Base-by-base conservation (phyloP, 1,140 invertebrate species). In the Atta texana region DNA sequence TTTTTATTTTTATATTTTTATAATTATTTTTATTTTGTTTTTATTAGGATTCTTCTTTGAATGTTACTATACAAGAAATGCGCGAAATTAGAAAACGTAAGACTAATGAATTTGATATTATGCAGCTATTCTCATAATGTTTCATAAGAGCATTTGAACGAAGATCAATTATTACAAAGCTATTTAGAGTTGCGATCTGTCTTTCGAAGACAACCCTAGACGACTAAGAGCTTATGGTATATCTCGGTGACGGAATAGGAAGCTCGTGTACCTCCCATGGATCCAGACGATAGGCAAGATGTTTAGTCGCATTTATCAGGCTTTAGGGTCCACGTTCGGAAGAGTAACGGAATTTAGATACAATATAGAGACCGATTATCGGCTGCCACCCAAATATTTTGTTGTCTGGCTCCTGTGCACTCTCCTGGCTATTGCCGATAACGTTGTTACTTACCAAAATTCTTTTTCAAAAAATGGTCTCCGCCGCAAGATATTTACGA, bases 231-330 rank as follows among this genome's bases (percentile, higher is more conserved):
- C n/a, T 75, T 61, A 59, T 55, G 21, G 21, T 49, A 53, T 16
- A 39, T 68, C 68, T 55, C 31, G 10, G 24, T 28, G 21, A 5
- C 57, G n/a, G 7, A 77, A 87, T 87, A 82, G 63, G n/a, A 64
- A 71, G 69, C 39, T 76, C 49, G 49, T 81, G 44, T 77, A 77
- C 55, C 92, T 93, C 91, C 88, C 85, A 85, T 75, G n/a, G 87
- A 87, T 91, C 89, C 90, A 90, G 90, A 92, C 92, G 93, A 93
- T 92, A 90, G 86, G 88, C 85, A 87, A 90, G 89, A 87, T 92
- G 92, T 91, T 89, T 87, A 85, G 64, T 53, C 84, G 53, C 59
- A 81, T 88, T 69, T 82, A 86, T 87, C 84, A 88, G 88, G 86
- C 88, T 89, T 91, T 88, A 86, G 57, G 31, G 53, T 72, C 39